These are phyloP conservation scores for Cinclus mexicanus DNA, from an alignment of 2,113 vertebrate genomes.

Conservation along the genomic window DNA sequence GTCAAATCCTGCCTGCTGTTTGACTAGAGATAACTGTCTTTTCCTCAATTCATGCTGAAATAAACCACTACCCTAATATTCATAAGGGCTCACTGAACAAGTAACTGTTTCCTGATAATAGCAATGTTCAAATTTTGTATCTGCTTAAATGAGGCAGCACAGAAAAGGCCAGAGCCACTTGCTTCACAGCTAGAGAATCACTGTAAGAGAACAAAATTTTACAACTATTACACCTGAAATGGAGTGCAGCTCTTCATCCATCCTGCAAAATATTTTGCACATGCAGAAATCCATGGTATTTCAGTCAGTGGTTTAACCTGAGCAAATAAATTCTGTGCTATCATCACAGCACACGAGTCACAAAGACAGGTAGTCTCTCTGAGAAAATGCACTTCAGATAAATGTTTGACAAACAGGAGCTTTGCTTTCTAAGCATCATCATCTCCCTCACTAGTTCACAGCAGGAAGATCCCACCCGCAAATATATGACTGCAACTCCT, in stretches of 20 bases:
- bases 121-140: background rate
- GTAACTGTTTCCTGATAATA: background rate
- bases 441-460: background rate
- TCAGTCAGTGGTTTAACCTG: background rate
- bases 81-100: background rate
- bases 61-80: background rate
- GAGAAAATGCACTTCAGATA: background rate
- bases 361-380: background rate
- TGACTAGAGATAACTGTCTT: background rate
- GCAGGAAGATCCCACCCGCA: background rate
- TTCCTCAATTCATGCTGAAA: background rate
- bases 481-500: background rate
- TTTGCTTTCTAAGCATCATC: background rate
- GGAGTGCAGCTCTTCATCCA: background rate
- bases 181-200: background rate
- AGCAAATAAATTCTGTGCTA: background rate
- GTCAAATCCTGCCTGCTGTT: background rate
- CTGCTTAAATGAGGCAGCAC: background rate
- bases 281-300: background rate
- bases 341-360: background rate
- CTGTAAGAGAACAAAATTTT: background rate
- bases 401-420: background rate
- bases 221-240: background rate
- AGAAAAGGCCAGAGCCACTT: background rate
- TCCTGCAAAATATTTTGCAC: background rate